Conservation (phyloP, 1,140 invertebrate species). For the Panagrolaimus sp. region DNA sequence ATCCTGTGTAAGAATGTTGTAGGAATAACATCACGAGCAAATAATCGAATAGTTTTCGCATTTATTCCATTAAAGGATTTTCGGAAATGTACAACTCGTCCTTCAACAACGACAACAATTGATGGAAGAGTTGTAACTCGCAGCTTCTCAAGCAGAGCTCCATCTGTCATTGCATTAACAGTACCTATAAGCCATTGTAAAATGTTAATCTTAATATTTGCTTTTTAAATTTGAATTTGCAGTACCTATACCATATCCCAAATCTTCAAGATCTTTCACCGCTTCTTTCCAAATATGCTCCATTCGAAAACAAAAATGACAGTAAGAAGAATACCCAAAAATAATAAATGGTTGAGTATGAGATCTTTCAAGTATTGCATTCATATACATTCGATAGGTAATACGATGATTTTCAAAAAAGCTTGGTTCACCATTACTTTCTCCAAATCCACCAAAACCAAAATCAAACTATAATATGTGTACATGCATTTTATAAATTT, state of each 20-base stretch:
- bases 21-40: slow-evolving; percentile 52
- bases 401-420: slow-evolving; percentile 48
- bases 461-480: slow-evolving; percentile 34
- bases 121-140: slow-evolving; percentile 42
- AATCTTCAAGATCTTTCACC: slow-evolving; percentile 45
- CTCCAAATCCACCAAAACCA: slow-evolving; percentile 35
- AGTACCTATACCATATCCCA: slow-evolving; percentile 52
- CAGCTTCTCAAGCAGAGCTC: slow-evolving; percentile 51
- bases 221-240: too few relatives aligned
- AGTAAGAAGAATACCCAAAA: slow-evolving; percentile 51
- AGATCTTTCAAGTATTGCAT: slow-evolving; percentile 42
- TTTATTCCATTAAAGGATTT: slow-evolving; percentile 22
- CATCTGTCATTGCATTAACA: slow-evolving; percentile 45
- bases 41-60: slow-evolving; percentile 37
- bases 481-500: slow-evolving; percentile 17
- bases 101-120: slow-evolving; percentile 47
- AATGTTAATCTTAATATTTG: too few relatives aligned
- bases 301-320: slow-evolving; percentile 38
- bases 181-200: too few relatives aligned
- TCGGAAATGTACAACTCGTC: slow-evolving; percentile 46
- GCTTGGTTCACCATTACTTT: slow-evolving; percentile 15
- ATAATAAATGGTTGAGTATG: slow-evolving; percentile 48
- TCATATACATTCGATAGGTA: slow-evolving; percentile 39
- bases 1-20: slow-evolving; percentile 37
- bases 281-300: slow-evolving; percentile 47